Base-by-base conservation (phyloP, 2,888 invertebrate genomes). In the Luffia ferchaultella region DNA sequence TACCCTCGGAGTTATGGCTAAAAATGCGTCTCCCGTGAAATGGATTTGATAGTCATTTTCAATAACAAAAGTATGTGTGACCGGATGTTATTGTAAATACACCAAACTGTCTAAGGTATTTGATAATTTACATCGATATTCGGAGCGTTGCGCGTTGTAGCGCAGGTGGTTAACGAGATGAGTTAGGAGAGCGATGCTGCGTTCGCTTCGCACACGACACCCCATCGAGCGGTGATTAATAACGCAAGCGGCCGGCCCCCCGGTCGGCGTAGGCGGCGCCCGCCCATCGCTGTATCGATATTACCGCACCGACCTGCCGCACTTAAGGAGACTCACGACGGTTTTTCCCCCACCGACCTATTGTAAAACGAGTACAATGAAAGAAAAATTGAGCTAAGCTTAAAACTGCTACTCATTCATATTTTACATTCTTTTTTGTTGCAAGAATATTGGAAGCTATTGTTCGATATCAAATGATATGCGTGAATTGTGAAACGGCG, bases 351-450 rank as follows among this genome's bases (percentile, higher is more conserved):
- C 53, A 57, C 54, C 57, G 50, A 58, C 54, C 65, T 55, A 63
- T 71, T 73, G 67, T 68, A 64, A 61, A 63, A 57, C 61, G 57
- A 59, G 61, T 63, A 72, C 68, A 70, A 72, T 67, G 62, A 59
- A 56, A 60, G 60, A 60, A 55, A 63, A 69, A 68, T 66, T 70
- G 60, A 60, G 62, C 65, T 67, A 65, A 68, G 67, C 53, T 51
- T 61, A 60, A 59, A 62, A 61, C 61, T 56, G 57, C 52, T 47
- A 44, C 17, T 52, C 53, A 58, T 59, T 54, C 55, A 7, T 30
- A n/a, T n/a, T n/a, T n/a, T n/a, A n/a, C n/a, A 7, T 30, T 30
- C 30, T 30, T 30, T 30, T 30, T 57, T 50, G 45, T 44, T 40
- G 48, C 44, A 51, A 49, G 20, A 50, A 48, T 48, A 48, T 49